Conservation (phyloP, 2,888 invertebrate genomes). For the Stenotaenia linearis region DNA sequence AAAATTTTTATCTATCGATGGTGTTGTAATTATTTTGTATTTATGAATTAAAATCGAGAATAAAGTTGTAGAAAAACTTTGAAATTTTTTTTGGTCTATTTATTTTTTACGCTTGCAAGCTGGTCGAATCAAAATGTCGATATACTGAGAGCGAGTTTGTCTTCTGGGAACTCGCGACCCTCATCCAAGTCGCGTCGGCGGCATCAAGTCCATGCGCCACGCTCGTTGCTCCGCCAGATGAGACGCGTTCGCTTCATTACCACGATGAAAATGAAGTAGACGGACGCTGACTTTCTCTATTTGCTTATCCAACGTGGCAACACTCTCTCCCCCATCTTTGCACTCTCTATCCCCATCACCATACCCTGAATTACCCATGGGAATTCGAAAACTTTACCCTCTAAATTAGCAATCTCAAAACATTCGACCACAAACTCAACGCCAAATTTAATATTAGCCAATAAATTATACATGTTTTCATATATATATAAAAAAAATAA, state of each 20-base stretch:
- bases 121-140: background rate
- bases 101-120: background rate
- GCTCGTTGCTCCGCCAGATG: constrained; percentile 15
- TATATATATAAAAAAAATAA: too few species aligned
- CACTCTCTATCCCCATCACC: background rate
- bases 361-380: background rate
- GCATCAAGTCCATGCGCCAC: constrained; percentile 8
- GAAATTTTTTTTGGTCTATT: too few species aligned
- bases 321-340: constrained; percentile 1
- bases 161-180: background rate
- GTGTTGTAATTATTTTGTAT: too few species aligned
- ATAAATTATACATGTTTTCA: too few species aligned
- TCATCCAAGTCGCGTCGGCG: constrained; percentile 1
- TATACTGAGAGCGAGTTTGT: background rate
- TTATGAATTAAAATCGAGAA: too few species aligned
- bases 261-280: constrained; percentile 11
- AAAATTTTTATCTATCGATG: too few species aligned
- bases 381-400: background rate
- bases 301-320: background rate
- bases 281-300: constrained; percentile 2
- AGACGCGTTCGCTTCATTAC: constrained; percentile 15
- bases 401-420: background rate
- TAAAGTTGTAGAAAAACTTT: too few species aligned
- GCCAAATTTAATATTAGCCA: too few species aligned
- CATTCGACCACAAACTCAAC: background rate